Percentiles rank a stretch among this genome's conserved stretches.
Conservation (phyloP, 2,888 invertebrate species). For the Ophion costatus region DNA sequence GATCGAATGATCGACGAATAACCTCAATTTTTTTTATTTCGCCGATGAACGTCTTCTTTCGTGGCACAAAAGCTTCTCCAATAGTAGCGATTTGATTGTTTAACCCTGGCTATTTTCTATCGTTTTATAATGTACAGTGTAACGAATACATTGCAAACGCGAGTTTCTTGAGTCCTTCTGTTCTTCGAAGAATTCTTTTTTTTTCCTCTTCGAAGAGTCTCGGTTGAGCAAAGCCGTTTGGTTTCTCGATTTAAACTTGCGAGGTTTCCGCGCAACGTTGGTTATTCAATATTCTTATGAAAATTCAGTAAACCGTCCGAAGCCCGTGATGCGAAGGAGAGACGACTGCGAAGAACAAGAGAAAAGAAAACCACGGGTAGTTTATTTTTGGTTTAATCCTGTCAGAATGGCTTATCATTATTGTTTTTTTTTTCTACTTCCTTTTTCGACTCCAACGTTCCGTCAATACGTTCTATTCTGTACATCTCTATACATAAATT, state of each 20-base stretch:
- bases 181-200: constrained; percentile 10
- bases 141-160: constrained; percentile 21
- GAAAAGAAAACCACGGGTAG: constrained; percentile 16
- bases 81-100: background rate
- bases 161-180: constrained; percentile 6
- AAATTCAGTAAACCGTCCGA: constrained; percentile 41
- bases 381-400: constrained; percentile 49
- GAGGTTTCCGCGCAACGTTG: constrained; percentile 40
- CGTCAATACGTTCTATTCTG: constrained; percentile 10
- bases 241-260: constrained; percentile 56
- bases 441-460: background rate
- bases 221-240: constrained; percentile 35
- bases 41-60: background rate
- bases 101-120: background rate
- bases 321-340: constrained; percentile 53
- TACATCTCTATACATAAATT: background rate
- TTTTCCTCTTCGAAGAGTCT: constrained; percentile 18
- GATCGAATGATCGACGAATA: too few relatives aligned
- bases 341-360: constrained; percentile 35
- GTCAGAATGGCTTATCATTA: background rate
- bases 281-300: constrained; percentile 36
- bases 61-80: constrained; percentile 4
- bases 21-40: background rate
- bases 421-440: constrained; percentile 12
- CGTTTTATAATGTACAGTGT: constrained; percentile 9